phyloP scores from a whole-genome alignment of 2,797 vertebrate genomes.

The Spondyliosoma cantharus region DNA sequence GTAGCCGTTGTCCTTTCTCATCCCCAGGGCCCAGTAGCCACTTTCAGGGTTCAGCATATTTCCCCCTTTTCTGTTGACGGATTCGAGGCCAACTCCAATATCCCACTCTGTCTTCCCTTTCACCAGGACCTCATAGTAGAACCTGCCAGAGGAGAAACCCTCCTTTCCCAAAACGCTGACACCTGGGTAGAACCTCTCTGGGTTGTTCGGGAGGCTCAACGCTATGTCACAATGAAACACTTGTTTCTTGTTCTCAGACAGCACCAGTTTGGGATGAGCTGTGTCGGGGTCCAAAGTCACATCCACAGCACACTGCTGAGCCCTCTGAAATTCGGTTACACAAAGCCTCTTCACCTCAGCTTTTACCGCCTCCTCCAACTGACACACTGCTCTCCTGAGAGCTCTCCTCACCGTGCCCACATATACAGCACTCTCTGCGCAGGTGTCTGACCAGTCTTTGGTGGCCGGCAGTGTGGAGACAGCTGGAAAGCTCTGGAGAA shows the following conservation, averaged over 20 bases:
- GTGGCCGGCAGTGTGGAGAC: slow-evolving; percentile 24
- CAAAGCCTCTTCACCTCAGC: slow-evolving; percentile 69
- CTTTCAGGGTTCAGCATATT: slow-evolving; percentile 70
- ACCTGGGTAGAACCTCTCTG: slow-evolving; percentile 77
- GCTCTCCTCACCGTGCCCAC: slow-evolving; percentile 74
- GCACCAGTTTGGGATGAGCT: slow-evolving; percentile 78
- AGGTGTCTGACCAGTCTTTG: slow-evolving; percentile 53
- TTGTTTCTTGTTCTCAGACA: slow-evolving; percentile 75
- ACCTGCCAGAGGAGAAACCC: slow-evolving; percentile 73
- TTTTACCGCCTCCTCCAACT: slow-evolving; percentile 69
- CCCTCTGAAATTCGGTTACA: slow-evolving; percentile 62
- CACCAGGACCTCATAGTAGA: slow-evolving; percentile 82
- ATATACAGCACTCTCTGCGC: slow-evolving; percentile 48
- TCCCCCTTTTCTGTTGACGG: slow-evolving; percentile 77
- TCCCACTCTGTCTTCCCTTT: slow-evolving; percentile 81
- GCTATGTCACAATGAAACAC: slow-evolving; percentile 68
- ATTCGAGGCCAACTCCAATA: slow-evolving; percentile 76
- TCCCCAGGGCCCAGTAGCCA: slow-evolving; percentile 79
- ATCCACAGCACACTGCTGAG: slow-evolving; percentile 66
- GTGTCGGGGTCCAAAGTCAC: slow-evolving; percentile 79
- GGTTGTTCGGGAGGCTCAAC: slow-evolving; percentile 60
- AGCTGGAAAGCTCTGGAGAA: slow-evolving; percentile 58
- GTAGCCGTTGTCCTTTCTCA: slow-evolving; percentile 70
- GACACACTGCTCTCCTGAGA: slow-evolving; percentile 46
- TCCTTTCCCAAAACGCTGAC: slow-evolving; percentile 77